Percentiles rank a stretch among this genome's conserved stretches.
Evolutionary conservation across 2,888 invertebrate genomes (phyloP).

Genomic region (Frankliniella fusca): DNA sequence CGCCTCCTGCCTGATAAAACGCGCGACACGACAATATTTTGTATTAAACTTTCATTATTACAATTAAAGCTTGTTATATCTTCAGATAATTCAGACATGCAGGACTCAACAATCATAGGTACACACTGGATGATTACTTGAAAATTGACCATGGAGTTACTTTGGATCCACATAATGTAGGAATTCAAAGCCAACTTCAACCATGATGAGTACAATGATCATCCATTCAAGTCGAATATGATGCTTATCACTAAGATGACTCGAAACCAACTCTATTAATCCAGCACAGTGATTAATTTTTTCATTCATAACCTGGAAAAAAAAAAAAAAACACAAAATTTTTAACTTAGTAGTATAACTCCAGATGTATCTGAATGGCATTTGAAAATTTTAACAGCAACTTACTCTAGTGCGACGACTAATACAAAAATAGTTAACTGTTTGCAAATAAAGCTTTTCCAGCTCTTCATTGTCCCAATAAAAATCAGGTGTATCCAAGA

Average conservation of each 20-base stretch:
- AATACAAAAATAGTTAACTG: slow-evolving; percentile 79
- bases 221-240: slow-evolving; percentile 94
- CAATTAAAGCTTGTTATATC: no score
- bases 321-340: slow-evolving; percentile 33
- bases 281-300: slow-evolving; percentile 92
- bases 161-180: slow-evolving; percentile 56
- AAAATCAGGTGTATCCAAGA: slow-evolving; percentile 93
- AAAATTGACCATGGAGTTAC: background rate
- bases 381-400: background rate
- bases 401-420: slow-evolving; percentile 73
- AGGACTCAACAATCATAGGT: background rate
- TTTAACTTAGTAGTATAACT: background rate
- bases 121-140: no score
- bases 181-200: slow-evolving; percentile 85
- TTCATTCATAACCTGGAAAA: slow-evolving; percentile 82
- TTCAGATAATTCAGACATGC: no score
- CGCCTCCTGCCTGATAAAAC: no score
- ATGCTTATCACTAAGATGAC: slow-evolving; percentile 87
- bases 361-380: background rate
- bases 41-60: no score
- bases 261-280: slow-evolving; percentile 79
- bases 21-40: no score
- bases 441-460: slow-evolving; percentile 77
- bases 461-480: slow-evolving; percentile 95
- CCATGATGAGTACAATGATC: slow-evolving; percentile 92